Conservation (phyloP, 2,888 invertebrate genomes). For the Lycocerus yunnanus region DNA sequence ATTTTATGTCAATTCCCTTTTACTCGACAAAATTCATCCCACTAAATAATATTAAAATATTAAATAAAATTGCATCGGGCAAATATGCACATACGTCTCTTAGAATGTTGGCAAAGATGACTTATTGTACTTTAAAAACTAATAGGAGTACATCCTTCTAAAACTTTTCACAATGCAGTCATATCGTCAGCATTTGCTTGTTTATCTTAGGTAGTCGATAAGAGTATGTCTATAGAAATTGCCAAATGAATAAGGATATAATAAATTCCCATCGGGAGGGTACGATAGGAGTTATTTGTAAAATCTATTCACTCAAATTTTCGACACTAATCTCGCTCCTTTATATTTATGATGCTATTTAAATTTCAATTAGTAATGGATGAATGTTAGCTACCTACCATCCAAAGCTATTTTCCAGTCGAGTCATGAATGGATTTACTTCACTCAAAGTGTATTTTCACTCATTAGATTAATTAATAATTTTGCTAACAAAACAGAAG, state of each 20-base stretch:
- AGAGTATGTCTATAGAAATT: neutral
- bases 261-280: constrained; percentile 8
- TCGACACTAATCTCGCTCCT: constrained; percentile 11
- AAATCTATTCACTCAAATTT: constrained; percentile 16
- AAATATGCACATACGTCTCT: neutral
- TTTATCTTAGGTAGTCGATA: neutral
- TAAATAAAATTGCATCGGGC: neutral
- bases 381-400: neutral
- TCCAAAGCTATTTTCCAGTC: neutral
- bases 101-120: no score
- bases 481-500: neutral
- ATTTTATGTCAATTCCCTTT: constrained; percentile 24
- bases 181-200: neutral
- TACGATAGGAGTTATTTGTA: neutral
- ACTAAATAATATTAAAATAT: neutral
- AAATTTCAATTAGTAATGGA: constrained; percentile 16
- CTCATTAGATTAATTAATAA: neutral
- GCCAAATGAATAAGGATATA: neutral
- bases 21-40: neutral
- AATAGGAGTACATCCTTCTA: neutral
- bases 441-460: neutral
- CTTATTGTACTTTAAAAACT: neutral
- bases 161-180: neutral
- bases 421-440: neutral
- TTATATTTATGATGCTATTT: constrained; percentile 17